Percentiles rank a stretch among this genome's conserved stretches.
Evolutionary conservation across 2,888 invertebrate genomes (phyloP).

Genomic region (Aphodius granarius): DNA sequence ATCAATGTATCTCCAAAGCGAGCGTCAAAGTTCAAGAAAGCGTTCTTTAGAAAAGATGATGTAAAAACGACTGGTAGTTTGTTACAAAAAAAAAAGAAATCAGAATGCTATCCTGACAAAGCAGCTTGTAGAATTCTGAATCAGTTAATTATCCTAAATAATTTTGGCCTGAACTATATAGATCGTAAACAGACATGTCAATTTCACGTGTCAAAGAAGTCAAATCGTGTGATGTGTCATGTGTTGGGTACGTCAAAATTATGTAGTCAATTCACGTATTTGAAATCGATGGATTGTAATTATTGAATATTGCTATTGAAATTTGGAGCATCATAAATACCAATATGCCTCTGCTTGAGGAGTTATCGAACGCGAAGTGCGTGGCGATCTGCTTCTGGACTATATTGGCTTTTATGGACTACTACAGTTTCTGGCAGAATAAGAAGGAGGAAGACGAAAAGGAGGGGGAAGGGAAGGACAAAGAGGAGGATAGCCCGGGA

Average conservation of each 20-base stretch:
- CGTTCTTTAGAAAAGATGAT: too few species aligned
- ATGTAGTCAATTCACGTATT: neutral
- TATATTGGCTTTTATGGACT: neutral
- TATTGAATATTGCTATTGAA: neutral
- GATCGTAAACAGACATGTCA: neutral
- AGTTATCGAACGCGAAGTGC: neutral
- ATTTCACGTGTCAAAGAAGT: too few species aligned
- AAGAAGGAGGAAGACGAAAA: neutral
- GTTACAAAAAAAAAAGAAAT: too few species aligned
- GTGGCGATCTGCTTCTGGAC: neutral
- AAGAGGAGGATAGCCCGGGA: neutral
- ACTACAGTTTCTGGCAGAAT: neutral
- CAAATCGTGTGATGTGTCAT: neutral
- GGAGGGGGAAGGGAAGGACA: neutral
- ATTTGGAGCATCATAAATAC: neutral
- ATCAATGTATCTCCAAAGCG: too few species aligned
- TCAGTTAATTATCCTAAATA: too few species aligned
- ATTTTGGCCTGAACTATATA: too few species aligned
- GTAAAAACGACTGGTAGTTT: too few species aligned
- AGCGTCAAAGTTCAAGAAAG: too few species aligned
- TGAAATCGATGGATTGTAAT: neutral
- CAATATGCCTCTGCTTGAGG: neutral
- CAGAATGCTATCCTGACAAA: too few species aligned
- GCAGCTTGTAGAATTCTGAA: too few species aligned
- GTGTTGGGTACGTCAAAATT: neutral